Evolutionary conservation across 2,797 vertebrate species (phyloP), one percentile per base, ranked within the genome.

Genomic region (Heterohyrax brucei): DNA sequence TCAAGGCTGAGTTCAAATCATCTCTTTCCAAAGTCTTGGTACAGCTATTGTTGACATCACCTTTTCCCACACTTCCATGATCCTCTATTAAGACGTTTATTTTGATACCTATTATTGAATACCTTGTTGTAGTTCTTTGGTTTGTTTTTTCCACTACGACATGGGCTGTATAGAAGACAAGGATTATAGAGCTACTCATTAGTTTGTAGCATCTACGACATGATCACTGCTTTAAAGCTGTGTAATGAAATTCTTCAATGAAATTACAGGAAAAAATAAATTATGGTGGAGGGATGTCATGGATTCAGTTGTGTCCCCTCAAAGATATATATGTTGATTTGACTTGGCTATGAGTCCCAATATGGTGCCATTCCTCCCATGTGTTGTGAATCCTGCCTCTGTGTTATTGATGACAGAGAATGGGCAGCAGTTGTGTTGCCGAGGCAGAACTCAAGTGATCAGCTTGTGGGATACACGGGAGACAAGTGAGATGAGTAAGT

Each of bases 21-120:
- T 59, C 61, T 70, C n/a, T 77, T 90, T 78, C 61, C 72, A 80
- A 87, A 89, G 21, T 16, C 24, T 91, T 92, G 19, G 1, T 66
- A 6, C 72, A 81, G 26, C 50, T 28, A 86, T n/a, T 82, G 24
- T 80, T 77, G 89, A 53, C 70, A 14, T 79, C 46, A 5, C 13
- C 16, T n/a, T 85, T 33, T n/a, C n/a, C 21, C n/a, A 86, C 33
- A 80, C 14, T 59, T 89, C 1, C 39, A 28, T 8, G 88, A 6
- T 73, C 12, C 18, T n/a, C 10, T 89, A 59, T 66, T 89, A 81
- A 94, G 44, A 72, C 21, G 46, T 92, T 56, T 85, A 91, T 59
- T 89, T 24, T 50, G 48, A 78, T n/a, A 76, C 5, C 76, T 21
- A 33, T 89, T 87, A 95, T 73, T 92, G 56, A 77, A 85, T 72